phyloP scores from a whole-genome alignment of 2,797 vertebrate genomes.

The Poliocrania exsul region DNA sequence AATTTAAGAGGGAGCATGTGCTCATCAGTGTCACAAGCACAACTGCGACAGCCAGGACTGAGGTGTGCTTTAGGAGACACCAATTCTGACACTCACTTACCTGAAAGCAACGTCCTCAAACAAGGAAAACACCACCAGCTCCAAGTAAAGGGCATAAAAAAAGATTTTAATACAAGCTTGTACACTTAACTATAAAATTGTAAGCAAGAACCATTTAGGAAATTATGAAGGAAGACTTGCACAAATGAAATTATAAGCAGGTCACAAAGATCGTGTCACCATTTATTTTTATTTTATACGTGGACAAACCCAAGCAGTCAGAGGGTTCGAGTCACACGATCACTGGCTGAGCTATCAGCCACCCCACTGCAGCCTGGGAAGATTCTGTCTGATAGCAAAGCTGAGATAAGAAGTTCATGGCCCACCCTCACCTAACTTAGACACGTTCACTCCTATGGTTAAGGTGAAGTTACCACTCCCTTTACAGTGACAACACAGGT shows the following conservation, averaged over 20 bases:
- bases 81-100: too few relatives aligned
- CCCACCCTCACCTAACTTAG: background rate
- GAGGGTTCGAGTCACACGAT: fast-evolving
- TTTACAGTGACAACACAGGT: fast-evolving
- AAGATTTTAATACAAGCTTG: background rate
- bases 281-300: background rate
- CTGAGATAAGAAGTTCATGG: background rate
- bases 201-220: background rate
- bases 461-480: background rate
- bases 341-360: background rate
- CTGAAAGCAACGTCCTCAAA: background rate
- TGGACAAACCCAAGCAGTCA: background rate
- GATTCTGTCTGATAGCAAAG: background rate
- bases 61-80: background rate
- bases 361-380: background rate
- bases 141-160: background rate
- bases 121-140: background rate
- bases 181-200: background rate
- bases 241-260: background rate
- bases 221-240: background rate
- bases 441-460: background rate
- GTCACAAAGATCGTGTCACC: background rate
- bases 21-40: background rate
- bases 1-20: background rate
- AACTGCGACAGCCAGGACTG: background rate